These are phyloP conservation scores for Patagioenas fasciata DNA, from an alignment of 2,113 vertebrate species.

Conservation along the genomic window DNA sequence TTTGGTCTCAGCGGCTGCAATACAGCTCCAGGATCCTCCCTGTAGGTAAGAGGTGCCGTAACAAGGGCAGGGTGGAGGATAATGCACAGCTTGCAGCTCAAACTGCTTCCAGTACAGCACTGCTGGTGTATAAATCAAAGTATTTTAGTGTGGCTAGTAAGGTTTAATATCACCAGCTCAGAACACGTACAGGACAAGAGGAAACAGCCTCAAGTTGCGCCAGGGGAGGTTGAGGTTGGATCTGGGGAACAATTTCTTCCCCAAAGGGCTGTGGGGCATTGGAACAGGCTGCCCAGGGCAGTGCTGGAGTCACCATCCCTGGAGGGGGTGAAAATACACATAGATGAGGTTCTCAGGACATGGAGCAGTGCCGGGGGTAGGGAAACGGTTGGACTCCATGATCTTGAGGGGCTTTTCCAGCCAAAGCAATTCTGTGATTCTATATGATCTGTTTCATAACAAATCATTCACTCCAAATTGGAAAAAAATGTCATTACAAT, in stretches of 20 bases:
- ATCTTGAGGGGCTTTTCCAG: too few species aligned
- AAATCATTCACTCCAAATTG: background rate
- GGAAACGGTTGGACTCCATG: too few species aligned
- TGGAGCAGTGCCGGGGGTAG: too few species aligned
- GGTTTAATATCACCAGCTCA: background rate
- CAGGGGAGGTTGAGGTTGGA: too few species aligned
- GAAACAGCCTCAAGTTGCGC: too few species aligned
- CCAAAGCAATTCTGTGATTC: too few species aligned
- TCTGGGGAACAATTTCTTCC: too few species aligned
- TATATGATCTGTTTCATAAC: background rate
- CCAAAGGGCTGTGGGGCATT: too few species aligned
- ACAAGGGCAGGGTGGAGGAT: background rate
- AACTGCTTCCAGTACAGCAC: background rate
- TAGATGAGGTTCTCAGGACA: too few species aligned
- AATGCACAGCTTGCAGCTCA: fast-evolving
- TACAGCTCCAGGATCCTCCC: background rate
- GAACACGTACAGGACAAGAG: background rate
- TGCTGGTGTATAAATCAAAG: background rate
- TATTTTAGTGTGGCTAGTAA: background rate
- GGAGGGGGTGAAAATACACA: too few species aligned
- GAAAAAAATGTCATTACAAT: background rate
- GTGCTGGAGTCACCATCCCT: too few species aligned
- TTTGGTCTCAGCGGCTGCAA: fast-evolving
- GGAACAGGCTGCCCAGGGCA: too few species aligned
- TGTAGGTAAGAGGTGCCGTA: fast-evolving